Evolutionary conservation across 2,113 vertebrate species (phyloP), one percentile per base, ranked within the genome.

Genomic region (Thomomys bottae): DNA sequence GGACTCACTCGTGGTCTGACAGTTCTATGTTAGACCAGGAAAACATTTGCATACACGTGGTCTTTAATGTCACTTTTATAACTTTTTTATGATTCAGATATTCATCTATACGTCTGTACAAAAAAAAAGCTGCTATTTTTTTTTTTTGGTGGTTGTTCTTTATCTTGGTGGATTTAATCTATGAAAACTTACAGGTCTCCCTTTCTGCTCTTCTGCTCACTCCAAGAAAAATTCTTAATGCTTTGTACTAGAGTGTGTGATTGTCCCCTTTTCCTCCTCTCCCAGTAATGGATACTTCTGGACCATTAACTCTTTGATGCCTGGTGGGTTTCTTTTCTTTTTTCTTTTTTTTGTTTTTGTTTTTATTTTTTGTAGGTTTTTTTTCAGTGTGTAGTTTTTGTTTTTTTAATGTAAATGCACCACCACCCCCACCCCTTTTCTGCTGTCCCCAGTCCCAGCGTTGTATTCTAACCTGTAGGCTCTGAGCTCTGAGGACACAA

Each of bases 71-170:
- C 99, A 99, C 98, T 99, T 99, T 99, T 99, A 98, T 98, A 99
- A 98, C 98, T 99, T 99, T 99, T 99, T 99, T 99, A 99, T 97
- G 95, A 98, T 99, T 99, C 98, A 98, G 98, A 99, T 99, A 98
- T 99, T 99, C 98, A 98, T 98, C 98, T 99, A 98, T 98, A 98
- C 98, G 98, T 99, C 98, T 99, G 98, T 99, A 99, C 99, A 93
- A 86, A 91, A 78, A 95, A 98, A 98, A 99, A 99, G 99, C 99
- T 99, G 99, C 99, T 99, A 99, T 99, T 99, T 99, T 98, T 98
- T 98, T 98, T 98, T 54, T 54, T 54, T 54, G 49, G 49, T 54
- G 14, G 14, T 54, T 98, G 98, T 99, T 98, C 98, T 98, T 98
- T 99, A 98, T 98, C 98, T 98, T 98, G 98, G 98, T 98, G 98